Percentiles rank a stretch among this genome's conserved stretches.
phyloP scores from a whole-genome alignment of 2,888 invertebrate genomes.

The Drosophila siamana region DNA sequence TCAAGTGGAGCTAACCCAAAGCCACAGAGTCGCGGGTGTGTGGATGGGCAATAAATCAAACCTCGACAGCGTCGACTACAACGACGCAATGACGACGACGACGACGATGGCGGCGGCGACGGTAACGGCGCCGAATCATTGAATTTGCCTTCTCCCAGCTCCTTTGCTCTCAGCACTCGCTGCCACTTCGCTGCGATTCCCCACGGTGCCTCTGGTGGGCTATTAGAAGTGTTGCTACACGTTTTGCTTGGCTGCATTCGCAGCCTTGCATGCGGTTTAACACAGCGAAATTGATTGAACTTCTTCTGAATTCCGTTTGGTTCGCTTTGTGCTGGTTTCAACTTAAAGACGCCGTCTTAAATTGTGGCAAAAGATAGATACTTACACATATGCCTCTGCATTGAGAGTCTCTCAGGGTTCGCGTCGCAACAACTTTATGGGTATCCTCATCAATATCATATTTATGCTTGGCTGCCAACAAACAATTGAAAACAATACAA shows the following conservation, averaged over 20 bases:
- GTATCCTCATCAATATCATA: slow-evolving; percentile 73
- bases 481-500: slow-evolving; percentile 81
- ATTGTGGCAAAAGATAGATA: slow-evolving; percentile 24
- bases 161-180: background rate
- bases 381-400: slow-evolving; percentile 17
- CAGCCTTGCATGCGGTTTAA: slow-evolving; percentile 40
- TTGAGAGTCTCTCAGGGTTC: slow-evolving; percentile 29
- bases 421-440: slow-evolving; percentile 14
- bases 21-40: slow-evolving; percentile 45
- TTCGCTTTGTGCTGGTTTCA: background rate
- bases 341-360: slow-evolving; percentile 35
- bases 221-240: slow-evolving; percentile 59
- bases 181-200: slow-evolving; percentile 4
- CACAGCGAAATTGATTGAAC: slow-evolving; percentile 49
- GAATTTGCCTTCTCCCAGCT: slow-evolving; percentile 24
- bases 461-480: slow-evolving; percentile 80
- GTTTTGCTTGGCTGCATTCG: slow-evolving; percentile 53
- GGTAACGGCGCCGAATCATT: slow-evolving; percentile 51
- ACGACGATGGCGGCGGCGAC: no score
- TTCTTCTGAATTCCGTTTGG: slow-evolving; percentile 1
- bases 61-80: slow-evolving; percentile 26
- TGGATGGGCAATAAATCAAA: slow-evolving; percentile 58
- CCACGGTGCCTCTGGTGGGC: slow-evolving; percentile 25
- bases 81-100: slow-evolving; percentile 15
- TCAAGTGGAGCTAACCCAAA: slow-evolving; percentile 57